Evolutionary conservation across 2,113 vertebrate species (phyloP), one percentile per base, ranked within the genome.

Genomic region (Manacus vitellinus): DNA sequence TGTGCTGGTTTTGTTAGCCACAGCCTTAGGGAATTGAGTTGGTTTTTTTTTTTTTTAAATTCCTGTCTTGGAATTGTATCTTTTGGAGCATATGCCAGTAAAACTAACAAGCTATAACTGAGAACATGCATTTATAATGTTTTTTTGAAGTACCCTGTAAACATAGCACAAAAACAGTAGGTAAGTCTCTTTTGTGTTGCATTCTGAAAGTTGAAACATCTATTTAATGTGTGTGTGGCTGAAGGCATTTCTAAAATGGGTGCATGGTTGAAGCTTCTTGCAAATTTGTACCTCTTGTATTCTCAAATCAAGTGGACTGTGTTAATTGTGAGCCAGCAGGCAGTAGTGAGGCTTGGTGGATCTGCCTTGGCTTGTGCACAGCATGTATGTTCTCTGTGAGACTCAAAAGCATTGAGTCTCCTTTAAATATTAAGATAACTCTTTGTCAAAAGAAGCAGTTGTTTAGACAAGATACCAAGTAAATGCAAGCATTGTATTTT

Each of bases 1-100:
- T 86, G 55, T 94, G 90, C 79, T 96, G 82, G 28, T 85, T 84
- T 30, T 86, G 56, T 83, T 90, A 90, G 87, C 90, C 13, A 18
- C 92, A 92, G 71, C 67, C 1, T 0, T 58, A 83, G 63, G 66
- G 67, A 83, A 88, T 59, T 12, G 14, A 7, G 3, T 20, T 43
- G 51, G 51, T 33, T 68, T 78, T 94, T 67, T 92, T 85, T 39
- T 28, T 46, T 6, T 65, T 81, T 10, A 47, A 89, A 78, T 95
- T 95, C 89, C 93, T 96, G 94, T 97, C 95, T 97, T 96, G 93
- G 93, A 81, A 54, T 47, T 72, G 37, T 95, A 77, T 41, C 28
- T 96, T 95, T 95, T 80, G 81, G 92, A 62, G 92, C 83, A 91
- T 91, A 80, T 91, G 89, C 94, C 95, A 95, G 92, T 97, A 94